These are phyloP conservation scores for Danio jaintianensis DNA, from an alignment of 2,797 vertebrate genomes.

Conservation along the genomic window DNA sequence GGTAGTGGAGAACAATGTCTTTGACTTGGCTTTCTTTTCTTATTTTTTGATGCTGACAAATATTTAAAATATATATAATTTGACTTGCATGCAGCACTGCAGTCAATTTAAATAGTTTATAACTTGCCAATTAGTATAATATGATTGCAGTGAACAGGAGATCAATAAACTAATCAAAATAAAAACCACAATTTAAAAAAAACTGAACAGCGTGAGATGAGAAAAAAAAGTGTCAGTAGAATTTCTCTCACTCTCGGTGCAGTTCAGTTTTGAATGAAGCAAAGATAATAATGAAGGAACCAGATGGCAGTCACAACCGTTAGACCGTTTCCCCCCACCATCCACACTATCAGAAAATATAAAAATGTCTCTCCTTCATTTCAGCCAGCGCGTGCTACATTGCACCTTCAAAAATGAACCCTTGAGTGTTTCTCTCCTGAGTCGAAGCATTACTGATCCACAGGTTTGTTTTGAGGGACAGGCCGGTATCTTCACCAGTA, in stretches of 20 bases:
- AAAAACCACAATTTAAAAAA: background rate
- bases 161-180: background rate
- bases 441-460: constrained; percentile 49
- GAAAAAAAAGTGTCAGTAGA: background rate
- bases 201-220: background rate
- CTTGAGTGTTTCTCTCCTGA: constrained; percentile 31
- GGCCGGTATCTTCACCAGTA: background rate
- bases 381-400: constrained; percentile 33
- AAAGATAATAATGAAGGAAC: constrained; percentile 19
- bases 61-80: background rate
- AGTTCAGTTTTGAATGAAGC: constrained; percentile 18
- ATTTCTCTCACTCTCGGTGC: background rate
- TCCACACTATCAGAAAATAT: constrained; percentile 44
- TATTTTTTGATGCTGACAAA: constrained; percentile 6
- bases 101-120: constrained; percentile 19
- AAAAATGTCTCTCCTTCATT: constrained; percentile 54
- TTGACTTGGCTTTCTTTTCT: background rate
- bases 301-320: constrained; percentile 7
- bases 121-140: constrained; percentile 2
- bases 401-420: constrained; percentile 19
- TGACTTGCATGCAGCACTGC: background rate
- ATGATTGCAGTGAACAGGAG: background rate
- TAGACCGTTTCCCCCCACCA: constrained; percentile 22
- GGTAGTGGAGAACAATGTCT: constrained; percentile 46
- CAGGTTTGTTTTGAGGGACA: background rate